Evolutionary conservation across 1,140 invertebrate species (phyloP).

Genomic region (Drosophila truncata): DNA sequence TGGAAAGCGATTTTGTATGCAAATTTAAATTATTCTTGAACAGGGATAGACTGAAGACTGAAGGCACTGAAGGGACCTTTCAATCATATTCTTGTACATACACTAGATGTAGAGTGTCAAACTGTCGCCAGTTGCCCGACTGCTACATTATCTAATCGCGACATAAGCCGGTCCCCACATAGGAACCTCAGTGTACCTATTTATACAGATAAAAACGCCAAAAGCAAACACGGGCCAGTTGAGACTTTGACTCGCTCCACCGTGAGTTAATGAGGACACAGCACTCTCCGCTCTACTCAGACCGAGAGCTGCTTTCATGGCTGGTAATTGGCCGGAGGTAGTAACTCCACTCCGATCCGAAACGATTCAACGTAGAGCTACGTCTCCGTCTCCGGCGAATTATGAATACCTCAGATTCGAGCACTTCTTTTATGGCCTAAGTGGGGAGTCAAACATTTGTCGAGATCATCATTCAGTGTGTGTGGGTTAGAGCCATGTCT

Average conservation of each 20-base stretch:
- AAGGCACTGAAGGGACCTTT: constrained; percentile 34
- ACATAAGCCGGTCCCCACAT: constrained; percentile 62
- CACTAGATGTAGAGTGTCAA: constrained; percentile 9
- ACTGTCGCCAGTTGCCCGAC: constrained; percentile 46
- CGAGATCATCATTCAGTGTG: constrained; percentile 27
- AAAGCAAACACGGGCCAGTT: constrained; percentile 57
- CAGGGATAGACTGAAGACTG: neutral
- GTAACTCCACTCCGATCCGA: constrained; percentile 6
- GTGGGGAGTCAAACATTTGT: constrained; percentile 70
- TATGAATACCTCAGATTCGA: constrained; percentile 60
- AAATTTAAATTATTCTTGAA: constrained; percentile 21
- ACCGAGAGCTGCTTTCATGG: constrained; percentile 40
- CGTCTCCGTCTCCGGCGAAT: constrained; percentile 33
- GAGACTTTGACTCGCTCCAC: constrained; percentile 43
- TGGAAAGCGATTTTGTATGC: constrained; percentile 35
- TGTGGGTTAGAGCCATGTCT: constrained; percentile 63
- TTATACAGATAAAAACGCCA: constrained; percentile 50
- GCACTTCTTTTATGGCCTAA: constrained; percentile 60
- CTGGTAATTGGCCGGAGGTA: constrained; percentile 50
- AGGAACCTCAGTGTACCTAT: constrained; percentile 29
- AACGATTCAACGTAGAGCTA: constrained; percentile 2
- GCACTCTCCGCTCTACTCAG: constrained; percentile 38
- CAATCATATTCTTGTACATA: constrained; percentile 23
- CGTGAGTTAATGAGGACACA: constrained; percentile 73
- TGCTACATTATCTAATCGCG: constrained; percentile 70